Conservation (phyloP, 2,113 vertebrate genomes). For the Procavia capensis region DNA sequence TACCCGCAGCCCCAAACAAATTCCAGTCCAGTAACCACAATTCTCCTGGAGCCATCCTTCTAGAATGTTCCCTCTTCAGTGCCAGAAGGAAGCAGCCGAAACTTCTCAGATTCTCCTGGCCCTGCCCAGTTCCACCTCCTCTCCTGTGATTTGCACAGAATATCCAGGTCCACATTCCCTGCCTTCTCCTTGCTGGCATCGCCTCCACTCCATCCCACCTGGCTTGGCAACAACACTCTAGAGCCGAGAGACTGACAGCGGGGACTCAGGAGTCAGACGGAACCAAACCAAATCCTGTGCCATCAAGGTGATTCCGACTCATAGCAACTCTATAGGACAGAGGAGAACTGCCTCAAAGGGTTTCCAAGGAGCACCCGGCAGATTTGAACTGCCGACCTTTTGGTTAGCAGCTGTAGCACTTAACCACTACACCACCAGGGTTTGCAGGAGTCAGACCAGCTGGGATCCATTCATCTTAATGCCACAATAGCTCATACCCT, state of each 20-base stretch:
- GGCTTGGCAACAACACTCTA: background rate
- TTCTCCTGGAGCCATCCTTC: background rate
- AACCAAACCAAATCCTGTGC: too few relatives aligned
- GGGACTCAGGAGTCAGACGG: background rate
- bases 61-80: background rate
- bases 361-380: too few relatives aligned
- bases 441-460: too few relatives aligned
- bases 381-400: too few relatives aligned
- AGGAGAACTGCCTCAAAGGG: too few relatives aligned
- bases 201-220: accelerated
- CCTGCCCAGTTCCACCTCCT: too few relatives aligned
- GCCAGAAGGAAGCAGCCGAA: background rate
- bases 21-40: background rate
- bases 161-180: background rate
- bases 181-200: background rate
- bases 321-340: too few relatives aligned
- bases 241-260: background rate
- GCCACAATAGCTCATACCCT: background rate
- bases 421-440: too few relatives aligned
- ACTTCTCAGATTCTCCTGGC: background rate
- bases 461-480: background rate
- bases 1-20: background rate
- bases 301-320: too few relatives aligned
- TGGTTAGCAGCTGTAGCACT: too few relatives aligned
- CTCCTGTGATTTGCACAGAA: background rate